Conservation (phyloP, 2,797 vertebrate genomes). For the Rhinichthys osculus region DNA sequence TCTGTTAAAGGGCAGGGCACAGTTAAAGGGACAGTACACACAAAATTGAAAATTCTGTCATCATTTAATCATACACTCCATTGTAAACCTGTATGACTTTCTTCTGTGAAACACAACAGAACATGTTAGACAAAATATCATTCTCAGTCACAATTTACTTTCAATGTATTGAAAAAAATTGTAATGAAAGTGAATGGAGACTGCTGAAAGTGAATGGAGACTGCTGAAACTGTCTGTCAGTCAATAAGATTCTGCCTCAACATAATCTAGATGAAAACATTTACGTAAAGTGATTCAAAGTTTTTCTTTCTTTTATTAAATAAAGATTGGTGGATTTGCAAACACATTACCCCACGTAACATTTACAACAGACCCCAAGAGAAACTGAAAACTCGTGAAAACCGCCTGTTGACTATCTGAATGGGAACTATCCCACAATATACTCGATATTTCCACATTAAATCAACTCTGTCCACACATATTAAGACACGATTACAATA, state of each 20-base stretch:
- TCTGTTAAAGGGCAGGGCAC: not conserved
- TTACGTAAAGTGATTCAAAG: not conserved
- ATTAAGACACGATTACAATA: not conserved
- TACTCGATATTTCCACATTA: conserved; percentile 3
- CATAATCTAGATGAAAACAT: not conserved
- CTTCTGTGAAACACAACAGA: not conserved
- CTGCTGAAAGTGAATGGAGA: not conserved
- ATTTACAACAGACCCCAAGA: not conserved
- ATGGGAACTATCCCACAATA: not conserved
- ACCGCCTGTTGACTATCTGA: conserved; percentile 20
- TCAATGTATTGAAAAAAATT: not conserved
- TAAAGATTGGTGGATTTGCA: not conserved
- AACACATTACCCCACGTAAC: not conserved
- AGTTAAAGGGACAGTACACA: not conserved
- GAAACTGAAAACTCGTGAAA: conserved; percentile 2
- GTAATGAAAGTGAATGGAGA: not conserved
- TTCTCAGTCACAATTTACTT: no score
- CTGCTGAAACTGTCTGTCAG: not conserved
- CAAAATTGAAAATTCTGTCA: no score
- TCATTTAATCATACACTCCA: not conserved
- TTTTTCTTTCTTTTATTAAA: not conserved
- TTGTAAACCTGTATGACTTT: not conserved
- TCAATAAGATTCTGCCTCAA: not conserved
- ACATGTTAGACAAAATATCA: not conserved
- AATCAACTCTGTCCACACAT: not conserved